A percentile compares a stretch with the other conserved stretches of the same genome.
Evolutionary conservation across 2,113 vertebrate genomes (phyloP).

Genomic region (Rhadina sibilatrix): DNA sequence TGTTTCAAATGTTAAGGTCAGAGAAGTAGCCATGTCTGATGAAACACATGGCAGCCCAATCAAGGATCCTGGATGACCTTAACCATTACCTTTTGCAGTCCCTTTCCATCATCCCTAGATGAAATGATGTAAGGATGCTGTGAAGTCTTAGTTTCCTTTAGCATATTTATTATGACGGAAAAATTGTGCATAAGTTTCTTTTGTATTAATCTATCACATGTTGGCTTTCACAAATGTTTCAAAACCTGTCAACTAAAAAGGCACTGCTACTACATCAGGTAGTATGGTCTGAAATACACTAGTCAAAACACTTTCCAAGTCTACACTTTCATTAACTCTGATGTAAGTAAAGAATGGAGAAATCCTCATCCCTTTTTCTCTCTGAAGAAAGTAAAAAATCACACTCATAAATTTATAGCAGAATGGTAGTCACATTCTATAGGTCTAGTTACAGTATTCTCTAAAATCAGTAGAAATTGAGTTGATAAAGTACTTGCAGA

Average conservation of each 20-base stretch:
- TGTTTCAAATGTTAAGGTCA: not conserved
- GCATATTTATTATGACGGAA: not conserved
- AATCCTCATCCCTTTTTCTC: not conserved
- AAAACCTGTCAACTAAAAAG: not conserved
- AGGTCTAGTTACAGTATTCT: not conserved
- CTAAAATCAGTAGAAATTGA: not conserved
- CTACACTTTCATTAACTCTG: not conserved
- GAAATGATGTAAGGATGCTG: not conserved
- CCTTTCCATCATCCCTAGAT: not conserved
- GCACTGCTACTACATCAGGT: not conserved
- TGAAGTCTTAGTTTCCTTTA: not conserved
- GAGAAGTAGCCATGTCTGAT: not conserved
- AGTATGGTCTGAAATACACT: not conserved
- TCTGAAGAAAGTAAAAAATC: constrained; percentile 1
- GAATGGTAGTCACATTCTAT: not conserved
- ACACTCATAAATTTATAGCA: not conserved
- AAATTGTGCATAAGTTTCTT: not conserved
- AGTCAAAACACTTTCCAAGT: not conserved
- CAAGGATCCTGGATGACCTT: not conserved
- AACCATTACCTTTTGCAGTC: not conserved
- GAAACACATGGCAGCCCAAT: not conserved
- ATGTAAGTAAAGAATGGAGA: not conserved
- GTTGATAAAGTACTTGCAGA: not conserved
- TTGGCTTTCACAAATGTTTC: not conserved
- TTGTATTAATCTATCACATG: not conserved